Evolutionary conservation across 1,140 invertebrate species (phyloP).

Genomic region (Uloborus diversus): DNA sequence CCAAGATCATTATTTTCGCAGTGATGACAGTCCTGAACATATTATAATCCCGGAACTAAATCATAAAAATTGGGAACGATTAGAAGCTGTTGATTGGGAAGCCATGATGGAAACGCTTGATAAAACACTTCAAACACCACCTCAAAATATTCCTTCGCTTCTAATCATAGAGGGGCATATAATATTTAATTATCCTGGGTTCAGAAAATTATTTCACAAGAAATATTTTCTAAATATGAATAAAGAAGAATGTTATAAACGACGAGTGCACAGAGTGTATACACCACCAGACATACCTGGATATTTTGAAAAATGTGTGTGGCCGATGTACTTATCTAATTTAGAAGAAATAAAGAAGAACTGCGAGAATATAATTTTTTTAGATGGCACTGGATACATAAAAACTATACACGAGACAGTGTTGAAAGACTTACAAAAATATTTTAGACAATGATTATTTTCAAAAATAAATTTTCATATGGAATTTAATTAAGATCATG

Average conservation of each 20-base stretch:
- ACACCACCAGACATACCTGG: constrained; percentile 63
- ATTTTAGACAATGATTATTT: not conserved
- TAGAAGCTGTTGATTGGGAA: constrained; percentile 78
- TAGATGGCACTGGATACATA: constrained; percentile 6
- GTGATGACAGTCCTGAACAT: constrained; percentile 72
- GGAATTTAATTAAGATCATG: not conserved
- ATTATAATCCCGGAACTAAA: constrained; percentile 72
- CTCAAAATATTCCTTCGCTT: constrained; percentile 61
- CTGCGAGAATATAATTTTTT: constrained; percentile 27
- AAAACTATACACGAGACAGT: constrained; percentile 2
- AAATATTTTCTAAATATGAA: constrained; percentile 63
- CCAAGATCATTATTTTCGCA: constrained; percentile 82
- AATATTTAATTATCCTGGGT: constrained; percentile 73
- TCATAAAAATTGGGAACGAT: constrained; percentile 81
- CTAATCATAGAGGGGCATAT: constrained; percentile 81
- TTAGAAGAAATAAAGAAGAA: constrained; percentile 56
- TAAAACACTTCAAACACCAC: constrained; percentile 20
- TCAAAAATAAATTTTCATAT: not conserved
- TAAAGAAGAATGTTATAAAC: constrained; percentile 60
- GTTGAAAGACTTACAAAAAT: not conserved
- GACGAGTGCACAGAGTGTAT: constrained; percentile 61
- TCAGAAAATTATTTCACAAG: constrained; percentile 60
- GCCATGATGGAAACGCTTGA: constrained; percentile 73
- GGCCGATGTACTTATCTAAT: constrained; percentile 64
- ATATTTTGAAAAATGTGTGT: constrained; percentile 65